phyloP scores from a whole-genome alignment of 2,888 invertebrate species.

The Microctonus hyperodae region DNA sequence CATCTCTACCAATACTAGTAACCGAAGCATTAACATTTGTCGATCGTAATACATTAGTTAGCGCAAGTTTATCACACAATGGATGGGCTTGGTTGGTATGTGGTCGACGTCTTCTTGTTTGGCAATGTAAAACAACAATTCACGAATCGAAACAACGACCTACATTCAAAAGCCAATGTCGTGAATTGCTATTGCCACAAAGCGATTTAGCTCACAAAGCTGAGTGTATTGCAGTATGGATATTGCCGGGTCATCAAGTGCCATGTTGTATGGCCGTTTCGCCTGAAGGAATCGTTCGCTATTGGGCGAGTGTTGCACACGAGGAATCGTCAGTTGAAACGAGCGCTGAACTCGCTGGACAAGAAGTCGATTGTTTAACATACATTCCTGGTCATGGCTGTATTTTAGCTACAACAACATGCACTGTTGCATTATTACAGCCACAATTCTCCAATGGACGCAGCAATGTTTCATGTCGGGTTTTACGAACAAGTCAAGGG shows the following conservation, averaged over 20 bases:
- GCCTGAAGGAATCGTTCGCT: conserved; percentile 91
- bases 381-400: conserved; percentile 77
- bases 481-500: conserved; percentile 77
- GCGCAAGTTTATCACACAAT: conserved; percentile 71
- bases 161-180: conserved; percentile 72
- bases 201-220: conserved; percentile 93
- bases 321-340: conserved; percentile 86
- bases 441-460: conserved; percentile 72
- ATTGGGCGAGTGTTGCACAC: conserved; percentile 90
- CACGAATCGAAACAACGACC: conserved; percentile 58
- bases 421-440: conserved; percentile 80
- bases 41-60: conserved; percentile 70
- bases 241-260: conserved; percentile 68
- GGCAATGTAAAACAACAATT: conserved; percentile 74
- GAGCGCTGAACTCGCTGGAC: conserved; percentile 85
- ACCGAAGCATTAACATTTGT: conserved; percentile 88
- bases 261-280: conserved; percentile 92
- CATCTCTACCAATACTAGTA: conserved; percentile 84
- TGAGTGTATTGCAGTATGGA: conserved; percentile 79
- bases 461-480: conserved; percentile 72
- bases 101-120: conserved; percentile 83
- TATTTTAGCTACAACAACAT: conserved; percentile 90
- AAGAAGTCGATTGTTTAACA: conserved; percentile 81
- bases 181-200: conserved; percentile 87
- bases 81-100: conserved; percentile 89